Evolutionary conservation across 2,113 vertebrate genomes (phyloP).

Genomic region (Eublepharis macularius): DNA sequence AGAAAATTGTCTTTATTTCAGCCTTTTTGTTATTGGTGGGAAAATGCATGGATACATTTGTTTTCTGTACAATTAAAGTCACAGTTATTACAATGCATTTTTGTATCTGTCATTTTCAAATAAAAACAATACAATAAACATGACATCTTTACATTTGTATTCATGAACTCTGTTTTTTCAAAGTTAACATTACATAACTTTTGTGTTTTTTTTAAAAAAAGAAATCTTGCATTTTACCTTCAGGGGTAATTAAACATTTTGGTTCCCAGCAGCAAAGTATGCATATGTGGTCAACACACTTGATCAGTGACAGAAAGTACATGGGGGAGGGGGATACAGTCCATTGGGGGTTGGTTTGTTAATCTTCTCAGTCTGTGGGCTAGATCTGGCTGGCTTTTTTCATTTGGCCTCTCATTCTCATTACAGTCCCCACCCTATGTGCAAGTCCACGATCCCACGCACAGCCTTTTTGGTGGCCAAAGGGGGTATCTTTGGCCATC

Average conservation of each 20-base stretch:
- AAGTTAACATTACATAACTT: background rate
- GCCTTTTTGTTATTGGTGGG: background rate
- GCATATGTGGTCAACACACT: accelerated
- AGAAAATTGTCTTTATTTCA: background rate
- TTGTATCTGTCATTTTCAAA: conserved; percentile 14
- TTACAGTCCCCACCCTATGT: too few species aligned
- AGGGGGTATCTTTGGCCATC: too few species aligned
- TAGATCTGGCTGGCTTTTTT: too few species aligned
- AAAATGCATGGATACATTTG: conserved; percentile 13
- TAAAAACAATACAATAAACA: background rate
- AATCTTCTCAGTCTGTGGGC: too few species aligned
- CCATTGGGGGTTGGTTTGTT: background rate
- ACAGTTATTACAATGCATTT: conserved; percentile 14
- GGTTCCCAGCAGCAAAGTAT: background rate
- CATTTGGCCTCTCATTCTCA: too few species aligned
- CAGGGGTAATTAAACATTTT: background rate
- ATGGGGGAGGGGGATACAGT: background rate
- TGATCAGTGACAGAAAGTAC: background rate
- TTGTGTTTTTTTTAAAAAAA: background rate
- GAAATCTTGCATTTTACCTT: background rate
- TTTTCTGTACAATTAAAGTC: background rate
- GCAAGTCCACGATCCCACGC: too few species aligned
- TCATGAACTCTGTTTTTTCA: background rate
- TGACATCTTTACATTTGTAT: background rate
- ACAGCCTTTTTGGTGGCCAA: too few species aligned